Evolutionary conservation across 2,888 invertebrate genomes (phyloP).

Genomic region (Aphodius granarius): DNA sequence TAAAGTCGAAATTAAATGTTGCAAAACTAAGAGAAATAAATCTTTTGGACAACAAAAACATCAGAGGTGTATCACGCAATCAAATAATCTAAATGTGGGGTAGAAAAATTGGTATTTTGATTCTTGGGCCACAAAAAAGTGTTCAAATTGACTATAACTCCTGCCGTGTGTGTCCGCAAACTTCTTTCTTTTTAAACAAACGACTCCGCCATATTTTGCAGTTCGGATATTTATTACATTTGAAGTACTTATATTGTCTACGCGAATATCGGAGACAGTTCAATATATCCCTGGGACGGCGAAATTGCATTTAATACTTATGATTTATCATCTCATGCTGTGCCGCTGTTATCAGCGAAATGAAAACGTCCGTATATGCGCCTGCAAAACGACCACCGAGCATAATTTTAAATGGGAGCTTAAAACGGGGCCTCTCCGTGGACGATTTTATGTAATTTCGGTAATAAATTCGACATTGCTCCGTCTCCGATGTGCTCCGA

Average conservation of each 20-base stretch:
- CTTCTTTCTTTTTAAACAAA: neutral
- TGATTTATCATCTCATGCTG: slow-evolving; percentile 14
- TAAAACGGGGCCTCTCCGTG: no score
- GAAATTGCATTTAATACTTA: neutral
- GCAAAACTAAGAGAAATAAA: no score
- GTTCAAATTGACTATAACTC: no score
- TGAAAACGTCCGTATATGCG: neutral
- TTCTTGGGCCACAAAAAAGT: no score
- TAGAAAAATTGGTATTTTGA: no score
- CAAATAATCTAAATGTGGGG: no score
- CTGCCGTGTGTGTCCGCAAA: no score
- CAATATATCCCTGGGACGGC: neutral
- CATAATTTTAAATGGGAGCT: slow-evolving; percentile 10
- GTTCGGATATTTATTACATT: neutral
- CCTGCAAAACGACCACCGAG: neutral
- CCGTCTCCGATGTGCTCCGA: neutral
- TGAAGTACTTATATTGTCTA: neutral
- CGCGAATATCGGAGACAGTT: neutral
- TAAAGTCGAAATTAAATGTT: no score
- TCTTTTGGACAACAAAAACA: no score
- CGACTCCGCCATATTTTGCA: neutral
- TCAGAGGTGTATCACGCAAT: no score
- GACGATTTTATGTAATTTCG: slow-evolving; percentile 17
- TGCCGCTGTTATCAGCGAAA: slow-evolving; percentile 3
- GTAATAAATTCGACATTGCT: slow-evolving; percentile 18